These are phyloP conservation scores for Moxostoma hubbsi DNA, from an alignment of 2,797 vertebrate species.

Conservation along the genomic window DNA sequence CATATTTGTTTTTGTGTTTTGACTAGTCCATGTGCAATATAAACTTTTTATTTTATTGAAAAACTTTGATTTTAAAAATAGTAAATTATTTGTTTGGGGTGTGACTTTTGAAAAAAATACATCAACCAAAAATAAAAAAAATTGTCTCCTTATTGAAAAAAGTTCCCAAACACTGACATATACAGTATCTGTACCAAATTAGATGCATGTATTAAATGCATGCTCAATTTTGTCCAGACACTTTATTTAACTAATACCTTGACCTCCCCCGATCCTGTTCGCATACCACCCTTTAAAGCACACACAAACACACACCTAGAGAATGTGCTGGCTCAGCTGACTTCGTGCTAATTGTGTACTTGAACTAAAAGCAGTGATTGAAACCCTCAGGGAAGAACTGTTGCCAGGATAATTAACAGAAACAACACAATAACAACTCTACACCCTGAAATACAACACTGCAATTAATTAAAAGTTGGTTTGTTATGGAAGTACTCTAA, in stretches of 20 bases:
- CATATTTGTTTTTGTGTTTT: too few relatives aligned
- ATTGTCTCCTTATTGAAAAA: too few relatives aligned
- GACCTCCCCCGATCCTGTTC: constrained; percentile 18
- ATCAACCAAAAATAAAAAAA: too few relatives aligned
- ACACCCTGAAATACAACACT: constrained; percentile 24
- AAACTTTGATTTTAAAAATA: neutral
- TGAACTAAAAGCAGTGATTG: constrained; percentile 52
- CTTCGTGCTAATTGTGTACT: constrained; percentile 57
- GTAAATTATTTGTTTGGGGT: too few relatives aligned
- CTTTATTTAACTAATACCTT: neutral
- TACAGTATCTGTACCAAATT: neutral
- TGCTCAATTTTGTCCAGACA: neutral
- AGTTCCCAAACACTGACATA: neutral
- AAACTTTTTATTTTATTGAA: too few relatives aligned
- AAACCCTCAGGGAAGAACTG: constrained; percentile 58
- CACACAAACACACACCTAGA: constrained; percentile 17
- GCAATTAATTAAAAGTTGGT: neutral
- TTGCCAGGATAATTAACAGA: constrained; percentile 53
- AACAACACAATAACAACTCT: constrained; percentile 5
- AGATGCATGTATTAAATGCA: neutral
- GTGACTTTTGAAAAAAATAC: too few relatives aligned
- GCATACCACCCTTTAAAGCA: neutral
- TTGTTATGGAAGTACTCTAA: constrained; percentile 1
- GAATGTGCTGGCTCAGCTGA: constrained; percentile 22
- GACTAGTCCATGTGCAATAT: too few relatives aligned